Evolutionary conservation across 2,113 vertebrate species (phyloP), one percentile per base, ranked within the genome.

Genomic region (Vireo altiloquus): DNA sequence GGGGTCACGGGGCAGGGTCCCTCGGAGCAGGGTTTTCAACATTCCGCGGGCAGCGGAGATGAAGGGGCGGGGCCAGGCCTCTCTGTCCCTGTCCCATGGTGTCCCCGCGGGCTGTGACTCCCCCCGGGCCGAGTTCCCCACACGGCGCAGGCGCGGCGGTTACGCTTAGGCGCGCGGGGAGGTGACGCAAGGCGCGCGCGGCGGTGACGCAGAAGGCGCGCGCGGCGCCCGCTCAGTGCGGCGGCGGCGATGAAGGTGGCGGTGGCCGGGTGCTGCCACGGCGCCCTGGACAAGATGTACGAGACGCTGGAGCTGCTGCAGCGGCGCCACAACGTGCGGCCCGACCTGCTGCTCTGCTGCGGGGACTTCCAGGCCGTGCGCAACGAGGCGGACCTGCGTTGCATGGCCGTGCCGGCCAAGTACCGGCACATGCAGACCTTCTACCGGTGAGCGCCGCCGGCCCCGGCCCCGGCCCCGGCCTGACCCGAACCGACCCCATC

Each of bases 321-420:
- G 96, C 97, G 97, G 63, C 99, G 98, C 53, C 98, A 99, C 71
- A 98, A 97, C 15, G 91, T 98, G 30, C 97, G 98, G 57, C 98
- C 98, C 46, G 97, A 99, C 70, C 97, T 99, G 52, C 97, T 99
- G 23, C 98, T 99, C 80, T 99, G 99, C 84, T 98, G 98, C 65
- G 99, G 99, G 15, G 99, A 99, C 95, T 99, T 99, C 96, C 99
- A 99, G 94, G 99, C 99, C 2, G 99, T 99, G 93, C 97, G 99
- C 37, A 99, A 99, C 69, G 99, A 99, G 96, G 99, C 98, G 7
- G 99, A 99, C 96, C 96, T 99, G 97, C 98, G 98, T 94, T 99
- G 99, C 90, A 99, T 99, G 99, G 99, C 99, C 0, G 99, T 99
- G 50, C 99, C 99, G 3, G 95, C 96, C 69, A 99, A 99, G 93